Evolutionary conservation across 2,113 vertebrate genomes (phyloP).

Genomic region (Indri indri): DNA sequence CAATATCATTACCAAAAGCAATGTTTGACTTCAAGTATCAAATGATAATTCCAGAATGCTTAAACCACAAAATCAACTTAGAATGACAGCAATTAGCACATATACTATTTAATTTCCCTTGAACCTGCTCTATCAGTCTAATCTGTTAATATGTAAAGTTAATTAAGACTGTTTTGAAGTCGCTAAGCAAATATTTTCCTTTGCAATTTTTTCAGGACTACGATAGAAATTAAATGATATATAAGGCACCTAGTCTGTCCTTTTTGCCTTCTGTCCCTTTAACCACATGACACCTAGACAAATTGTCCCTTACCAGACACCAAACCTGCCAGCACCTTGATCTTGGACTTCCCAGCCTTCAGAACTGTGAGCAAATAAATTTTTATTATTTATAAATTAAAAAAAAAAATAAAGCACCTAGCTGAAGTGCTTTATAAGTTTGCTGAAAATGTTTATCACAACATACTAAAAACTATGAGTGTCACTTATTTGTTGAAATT

Average conservation of each 20-base stretch:
- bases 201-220: not conserved
- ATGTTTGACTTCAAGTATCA: not conserved
- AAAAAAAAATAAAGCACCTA: not conserved
- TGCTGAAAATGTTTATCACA: not conserved
- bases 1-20: not conserved
- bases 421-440: not conserved
- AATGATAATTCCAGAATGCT: not conserved
- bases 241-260: not conserved
- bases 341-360: too few species aligned
- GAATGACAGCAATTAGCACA: not conserved
- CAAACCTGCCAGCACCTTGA: too few species aligned
- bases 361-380: too few species aligned
- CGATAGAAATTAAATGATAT: not conserved
- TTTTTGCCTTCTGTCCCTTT: too few species aligned
- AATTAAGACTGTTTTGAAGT: not conserved
- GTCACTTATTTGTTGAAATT: not conserved
- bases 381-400: too few species aligned
- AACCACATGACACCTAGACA: too few species aligned
- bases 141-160: not conserved
- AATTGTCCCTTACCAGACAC: too few species aligned
- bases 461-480: not conserved
- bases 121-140: not conserved
- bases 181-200: not conserved
- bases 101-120: not conserved
- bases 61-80: constrained; percentile 16